Conservation (phyloP, 2,113 vertebrate genomes). For the Addax nasomaculatus region DNA sequence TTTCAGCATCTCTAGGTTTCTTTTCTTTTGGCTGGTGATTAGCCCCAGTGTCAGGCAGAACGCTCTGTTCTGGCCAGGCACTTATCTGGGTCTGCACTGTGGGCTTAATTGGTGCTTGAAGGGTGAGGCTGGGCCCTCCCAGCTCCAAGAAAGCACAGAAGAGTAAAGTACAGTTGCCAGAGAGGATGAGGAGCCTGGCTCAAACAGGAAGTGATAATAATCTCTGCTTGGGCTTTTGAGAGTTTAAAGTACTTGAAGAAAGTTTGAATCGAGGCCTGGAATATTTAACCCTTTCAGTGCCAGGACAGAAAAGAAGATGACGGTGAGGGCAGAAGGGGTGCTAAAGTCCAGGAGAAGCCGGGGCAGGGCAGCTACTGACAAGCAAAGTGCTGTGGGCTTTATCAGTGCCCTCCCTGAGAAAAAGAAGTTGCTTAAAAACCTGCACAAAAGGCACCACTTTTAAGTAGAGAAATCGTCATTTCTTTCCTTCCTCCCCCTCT, state of each 20-base stretch:
- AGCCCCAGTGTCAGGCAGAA: neutral
- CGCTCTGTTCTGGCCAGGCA: neutral
- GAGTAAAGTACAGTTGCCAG: fast-evolving
- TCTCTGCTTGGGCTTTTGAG: neutral
- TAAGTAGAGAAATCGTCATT: neutral
- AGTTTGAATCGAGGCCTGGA: neutral
- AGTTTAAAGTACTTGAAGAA: constrained; percentile 22
- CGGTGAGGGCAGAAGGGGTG: neutral
- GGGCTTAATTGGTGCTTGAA: neutral
- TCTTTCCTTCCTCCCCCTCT: neutral
- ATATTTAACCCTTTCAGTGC: constrained; percentile 22
- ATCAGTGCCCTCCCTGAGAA: neutral
- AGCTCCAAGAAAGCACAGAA: neutral
- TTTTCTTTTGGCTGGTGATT: neutral
- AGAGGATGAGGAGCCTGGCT: neutral
- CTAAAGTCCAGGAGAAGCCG: neutral
- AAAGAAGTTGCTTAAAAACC: neutral
- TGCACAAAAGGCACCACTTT: neutral
- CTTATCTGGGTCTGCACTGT: fast-evolving
- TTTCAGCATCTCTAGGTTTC: neutral
- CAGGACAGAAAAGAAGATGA: constrained; percentile 7
- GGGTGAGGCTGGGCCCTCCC: neutral
- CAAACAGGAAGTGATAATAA: constrained; percentile 54
- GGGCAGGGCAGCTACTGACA: neutral
- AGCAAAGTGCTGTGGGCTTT: neutral